Evolutionary conservation across 2,888 invertebrate species (phyloP).

Genomic region (Phrixothrix hirtus): DNA sequence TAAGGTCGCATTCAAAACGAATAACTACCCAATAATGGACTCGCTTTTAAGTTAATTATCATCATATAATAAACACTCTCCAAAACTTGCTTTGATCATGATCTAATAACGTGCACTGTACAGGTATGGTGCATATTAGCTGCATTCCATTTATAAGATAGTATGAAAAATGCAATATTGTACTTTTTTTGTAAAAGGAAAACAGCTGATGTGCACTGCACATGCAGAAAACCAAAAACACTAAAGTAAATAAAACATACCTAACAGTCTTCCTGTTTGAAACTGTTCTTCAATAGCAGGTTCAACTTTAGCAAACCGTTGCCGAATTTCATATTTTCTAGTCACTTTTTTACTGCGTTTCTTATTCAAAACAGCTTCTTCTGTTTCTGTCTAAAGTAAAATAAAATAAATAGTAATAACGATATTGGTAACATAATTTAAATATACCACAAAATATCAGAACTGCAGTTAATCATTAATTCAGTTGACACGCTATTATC

Average conservation of each 20-base stretch:
- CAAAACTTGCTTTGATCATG: not conserved
- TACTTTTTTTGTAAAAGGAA: too few species aligned
- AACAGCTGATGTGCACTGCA: too few species aligned
- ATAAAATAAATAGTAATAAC: slow-evolving; percentile 28
- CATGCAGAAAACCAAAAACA: too few species aligned
- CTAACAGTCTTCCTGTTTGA: slow-evolving; percentile 91
- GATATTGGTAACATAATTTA: too few species aligned
- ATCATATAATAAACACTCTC: slow-evolving; percentile 43
- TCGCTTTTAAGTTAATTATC: slow-evolving; percentile 71
- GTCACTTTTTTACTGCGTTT: slow-evolving; percentile 91
- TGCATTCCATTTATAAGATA: too few species aligned
- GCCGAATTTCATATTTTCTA: slow-evolving; percentile 90
- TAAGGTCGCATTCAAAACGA: slow-evolving; percentile 68
- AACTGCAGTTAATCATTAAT: not conserved
- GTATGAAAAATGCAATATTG: too few species aligned
- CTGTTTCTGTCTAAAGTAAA: slow-evolving; percentile 84
- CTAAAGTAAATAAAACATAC: slow-evolving; percentile 62
- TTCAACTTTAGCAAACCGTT: slow-evolving; percentile 93
- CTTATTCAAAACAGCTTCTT: slow-evolving; percentile 92
- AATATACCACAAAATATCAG: too few species aligned
- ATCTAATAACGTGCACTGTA: too few species aligned
- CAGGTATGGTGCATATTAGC: too few species aligned
- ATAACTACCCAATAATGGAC: slow-evolving; percentile 57
- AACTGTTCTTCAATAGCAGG: slow-evolving; percentile 94
- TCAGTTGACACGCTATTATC: slow-evolving; percentile 67